These are phyloP conservation scores for Rhabditophanes sp. DNA, from an alignment of 2,888 invertebrate genomes.

Conservation along the genomic window DNA sequence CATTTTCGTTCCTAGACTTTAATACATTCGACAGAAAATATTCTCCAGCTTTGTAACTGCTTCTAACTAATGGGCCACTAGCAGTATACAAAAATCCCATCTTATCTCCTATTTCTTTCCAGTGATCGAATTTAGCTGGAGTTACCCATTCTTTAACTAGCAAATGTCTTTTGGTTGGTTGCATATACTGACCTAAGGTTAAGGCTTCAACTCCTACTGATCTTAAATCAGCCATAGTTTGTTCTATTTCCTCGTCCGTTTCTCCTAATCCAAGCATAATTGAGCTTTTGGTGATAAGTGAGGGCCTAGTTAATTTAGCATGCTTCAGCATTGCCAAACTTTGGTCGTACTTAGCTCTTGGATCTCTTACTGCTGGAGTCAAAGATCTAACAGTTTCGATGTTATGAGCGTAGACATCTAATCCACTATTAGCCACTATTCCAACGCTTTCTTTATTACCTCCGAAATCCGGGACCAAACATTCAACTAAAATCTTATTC, in stretches of 20 bases:
- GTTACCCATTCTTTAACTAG: constrained; percentile 74
- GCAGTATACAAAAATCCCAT: constrained; percentile 90
- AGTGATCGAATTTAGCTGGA: constrained; percentile 60
- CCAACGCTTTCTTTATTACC: constrained; percentile 61
- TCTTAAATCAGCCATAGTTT: constrained; percentile 38
- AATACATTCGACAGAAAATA: constrained; percentile 40
- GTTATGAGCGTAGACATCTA: constrained; percentile 96
- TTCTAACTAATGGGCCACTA: constrained; percentile 85
- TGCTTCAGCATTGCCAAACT: constrained; percentile 61
- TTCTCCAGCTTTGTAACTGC: constrained; percentile 95
- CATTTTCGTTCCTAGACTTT: constrained; percentile 13
- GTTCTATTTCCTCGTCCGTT: constrained; percentile 58
- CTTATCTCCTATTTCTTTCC: constrained; percentile 54
- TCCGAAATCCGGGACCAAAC: constrained; percentile 84
- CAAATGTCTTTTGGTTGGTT: constrained; percentile 86
- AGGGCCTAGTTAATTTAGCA: constrained; percentile 51
- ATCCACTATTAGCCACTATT: constrained; percentile 52
- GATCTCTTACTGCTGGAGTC: constrained; percentile 61
- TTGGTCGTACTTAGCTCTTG: constrained; percentile 75
- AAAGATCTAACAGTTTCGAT: constrained; percentile 65
- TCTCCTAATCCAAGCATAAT: constrained; percentile 92
- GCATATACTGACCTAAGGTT: constrained; percentile 97
- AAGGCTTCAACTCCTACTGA: constrained; percentile 75
- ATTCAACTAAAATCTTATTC: constrained; percentile 70
- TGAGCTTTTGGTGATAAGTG: constrained; percentile 83